Base-by-base conservation (phyloP, 2,797 vertebrate species). In the Coregonus sp. region DNA sequence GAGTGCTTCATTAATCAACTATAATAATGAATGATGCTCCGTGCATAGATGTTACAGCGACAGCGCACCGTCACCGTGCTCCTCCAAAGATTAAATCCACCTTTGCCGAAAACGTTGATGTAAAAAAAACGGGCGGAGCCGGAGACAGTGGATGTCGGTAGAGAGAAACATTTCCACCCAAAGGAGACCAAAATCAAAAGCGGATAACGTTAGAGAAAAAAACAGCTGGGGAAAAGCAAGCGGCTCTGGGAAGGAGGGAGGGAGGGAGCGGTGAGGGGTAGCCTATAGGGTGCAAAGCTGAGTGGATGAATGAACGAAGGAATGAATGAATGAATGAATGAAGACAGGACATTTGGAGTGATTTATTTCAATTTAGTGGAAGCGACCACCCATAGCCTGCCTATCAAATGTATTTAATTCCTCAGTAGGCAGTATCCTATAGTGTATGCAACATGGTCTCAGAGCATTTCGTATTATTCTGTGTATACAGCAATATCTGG, bases 1-100 rank as follows among this genome's bases (percentile, higher is more conserved):
- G 94, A 92, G 89, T 93, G 92, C 91, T 91, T 95, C 95, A 95
- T 95, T 91, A 73, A 59, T 59, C 31, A 73, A 73, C 12, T 63
- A 61, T n/a, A 29, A 47, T 40, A 12, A 12, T 12, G 59, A 63
- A 29, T 12, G 9, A 56, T 61, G 37, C 6, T 14, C 29, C 56
- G 6, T n/a, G 56, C 9, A 3, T 47, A 11, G 72, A 72, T 56
- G 51, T 54, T 51, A 40, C 40, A 51, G 68, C 68, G 12, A 40
- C 70, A 66, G 9, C 40, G 40, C 35, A 18, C 40, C 71, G 61
- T 69, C 72, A 70, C 72, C 67, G 29, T 54, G 61, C 52, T 12
- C 54, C 18, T 40, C 63, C 33, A 59, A 67, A 54, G 29, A 56
- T 73, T 67, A 52, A 75, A 15, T 75, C 77, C 35, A 76, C 68